phyloP scores from a whole-genome alignment of 1,140 invertebrate genomes.

The Bombus breviceps region DNA sequence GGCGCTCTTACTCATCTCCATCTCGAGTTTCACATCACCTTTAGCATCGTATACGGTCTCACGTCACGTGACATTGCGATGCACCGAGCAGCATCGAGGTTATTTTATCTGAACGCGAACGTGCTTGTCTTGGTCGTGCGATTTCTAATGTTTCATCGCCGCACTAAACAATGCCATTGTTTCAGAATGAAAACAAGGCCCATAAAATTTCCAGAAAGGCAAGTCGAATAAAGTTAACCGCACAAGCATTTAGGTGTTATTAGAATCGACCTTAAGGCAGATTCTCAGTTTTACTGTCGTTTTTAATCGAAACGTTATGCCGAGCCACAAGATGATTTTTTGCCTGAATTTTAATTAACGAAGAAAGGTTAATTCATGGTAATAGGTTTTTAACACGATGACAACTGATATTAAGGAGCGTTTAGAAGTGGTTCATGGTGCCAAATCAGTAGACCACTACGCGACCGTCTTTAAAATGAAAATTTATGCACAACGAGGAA shows the following conservation, averaged over 20 bases:
- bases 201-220: too few relatives aligned
- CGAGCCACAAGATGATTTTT: background rate
- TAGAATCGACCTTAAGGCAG: too few relatives aligned
- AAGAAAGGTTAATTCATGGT: background rate
- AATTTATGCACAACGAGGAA: background rate
- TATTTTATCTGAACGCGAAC: slow-evolving; percentile 21
- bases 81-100: background rate
- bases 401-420: background rate
- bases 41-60: slow-evolving; percentile 54
- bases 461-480: background rate
- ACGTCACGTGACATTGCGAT: slow-evolving; percentile 49
- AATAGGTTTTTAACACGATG: background rate
- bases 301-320: background rate
- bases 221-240: background rate
- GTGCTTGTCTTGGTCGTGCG: background rate
- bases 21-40: slow-evolving; percentile 67
- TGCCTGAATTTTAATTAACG: background rate
- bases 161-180: background rate
- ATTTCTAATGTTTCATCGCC: slow-evolving; percentile 30
- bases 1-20: slow-evolving; percentile 30
- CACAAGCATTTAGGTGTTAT: too few relatives aligned
- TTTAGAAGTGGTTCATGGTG: background rate
- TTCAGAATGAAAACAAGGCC: background rate
- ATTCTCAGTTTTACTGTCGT: too few relatives aligned
- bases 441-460: background rate